phyloP scores from a whole-genome alignment of 2,888 invertebrate genomes.

The Sicus ferrugineus region DNA sequence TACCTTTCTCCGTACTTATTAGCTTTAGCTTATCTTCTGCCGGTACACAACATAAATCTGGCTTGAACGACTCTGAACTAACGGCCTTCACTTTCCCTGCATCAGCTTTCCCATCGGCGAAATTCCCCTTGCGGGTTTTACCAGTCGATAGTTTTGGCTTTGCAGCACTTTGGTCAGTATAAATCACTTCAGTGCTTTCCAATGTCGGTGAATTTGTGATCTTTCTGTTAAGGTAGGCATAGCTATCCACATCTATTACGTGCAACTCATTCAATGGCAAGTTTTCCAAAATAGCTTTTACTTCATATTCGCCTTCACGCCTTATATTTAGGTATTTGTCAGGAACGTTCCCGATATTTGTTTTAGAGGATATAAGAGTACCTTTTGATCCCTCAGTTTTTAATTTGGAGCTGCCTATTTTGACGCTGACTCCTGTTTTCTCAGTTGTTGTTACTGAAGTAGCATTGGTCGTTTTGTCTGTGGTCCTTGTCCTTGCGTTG shows the following conservation, averaged over 20 bases:
- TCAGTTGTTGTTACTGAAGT: background rate
- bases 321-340: background rate
- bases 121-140: background rate
- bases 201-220: background rate
- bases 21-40: too few species aligned
- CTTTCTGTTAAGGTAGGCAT: background rate
- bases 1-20: background rate
- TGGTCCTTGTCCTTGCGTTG: background rate
- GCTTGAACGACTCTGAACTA: background rate
- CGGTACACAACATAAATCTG: too few species aligned
- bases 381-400: background rate
- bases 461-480: background rate
- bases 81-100: background rate
- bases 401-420: background rate
- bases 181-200: background rate
- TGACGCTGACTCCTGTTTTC: background rate
- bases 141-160: background rate
- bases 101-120: background rate
- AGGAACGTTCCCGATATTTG: background rate
- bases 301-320: background rate
- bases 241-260: background rate
- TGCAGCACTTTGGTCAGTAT: background rate
- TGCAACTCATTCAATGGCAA: constrained; percentile 31
- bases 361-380: background rate
- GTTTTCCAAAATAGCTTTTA: constrained; percentile 21